Evolutionary conservation across 2,113 vertebrate species (phyloP).

Genomic region (Corydoras sp.): DNA sequence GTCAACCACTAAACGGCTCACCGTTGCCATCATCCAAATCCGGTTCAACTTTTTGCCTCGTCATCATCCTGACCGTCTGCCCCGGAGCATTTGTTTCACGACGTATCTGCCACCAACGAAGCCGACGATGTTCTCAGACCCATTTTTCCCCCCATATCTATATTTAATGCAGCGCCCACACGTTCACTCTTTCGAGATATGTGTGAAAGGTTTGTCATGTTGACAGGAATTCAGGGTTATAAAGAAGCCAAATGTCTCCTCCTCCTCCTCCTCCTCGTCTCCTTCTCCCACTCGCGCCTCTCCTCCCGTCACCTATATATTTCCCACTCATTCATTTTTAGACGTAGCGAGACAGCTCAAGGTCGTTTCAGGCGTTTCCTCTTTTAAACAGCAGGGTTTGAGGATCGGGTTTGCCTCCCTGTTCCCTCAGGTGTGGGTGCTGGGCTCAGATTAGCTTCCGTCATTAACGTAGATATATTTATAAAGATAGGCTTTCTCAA

Average conservation of each 20-base stretch:
- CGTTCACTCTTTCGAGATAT: neutral
- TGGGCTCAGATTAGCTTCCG: too few species aligned
- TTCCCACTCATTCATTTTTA: neutral
- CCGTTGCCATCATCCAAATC: too few species aligned
- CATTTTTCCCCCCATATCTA: neutral
- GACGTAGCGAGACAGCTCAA: neutral
- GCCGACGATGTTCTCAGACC: neutral
- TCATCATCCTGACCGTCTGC: too few species aligned
- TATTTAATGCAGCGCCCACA: neutral
- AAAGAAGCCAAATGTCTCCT: neutral
- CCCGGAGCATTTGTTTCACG: too few species aligned
- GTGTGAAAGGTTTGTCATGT: neutral
- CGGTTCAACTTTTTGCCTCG: too few species aligned
- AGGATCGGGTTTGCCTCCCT: neutral
- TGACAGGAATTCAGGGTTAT: conserved; percentile 8
- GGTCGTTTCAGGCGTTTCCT: conserved; percentile 7
- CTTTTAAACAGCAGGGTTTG: conserved; percentile 1
- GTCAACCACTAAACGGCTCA: too few species aligned
- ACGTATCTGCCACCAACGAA: neutral
- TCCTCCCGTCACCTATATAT: too few species aligned
- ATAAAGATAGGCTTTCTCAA: too few species aligned
- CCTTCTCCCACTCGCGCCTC: neutral
- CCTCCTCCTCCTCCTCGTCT: neutral
- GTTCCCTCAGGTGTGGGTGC: conserved; percentile 5
- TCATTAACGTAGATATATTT: too few species aligned